Evolutionary conservation across 2,888 invertebrate genomes (phyloP).

Genomic region (Dasysyrphus tricinctus): DNA sequence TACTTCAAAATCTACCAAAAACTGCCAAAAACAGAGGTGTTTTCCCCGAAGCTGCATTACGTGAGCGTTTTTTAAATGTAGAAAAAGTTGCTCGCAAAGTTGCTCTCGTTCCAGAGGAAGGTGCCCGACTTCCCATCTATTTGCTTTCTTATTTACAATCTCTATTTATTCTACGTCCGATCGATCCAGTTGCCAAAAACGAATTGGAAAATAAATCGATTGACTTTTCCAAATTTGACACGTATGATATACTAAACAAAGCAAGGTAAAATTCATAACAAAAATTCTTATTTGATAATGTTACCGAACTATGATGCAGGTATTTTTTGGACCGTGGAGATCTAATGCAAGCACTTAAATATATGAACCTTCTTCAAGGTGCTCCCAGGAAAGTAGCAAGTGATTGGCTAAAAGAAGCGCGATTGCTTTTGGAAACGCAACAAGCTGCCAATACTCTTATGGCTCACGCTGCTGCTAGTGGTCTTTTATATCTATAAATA

Average conservation of each 20-base stretch:
- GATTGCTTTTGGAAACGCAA: slow-evolving; percentile 92
- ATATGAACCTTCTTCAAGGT: slow-evolving; percentile 94
- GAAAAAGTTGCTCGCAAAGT: slow-evolving; percentile 92
- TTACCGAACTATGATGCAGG: slow-evolving; percentile 83
- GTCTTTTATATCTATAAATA: slow-evolving; percentile 82
- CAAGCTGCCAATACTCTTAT: slow-evolving; percentile 95
- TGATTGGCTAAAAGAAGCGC: slow-evolving; percentile 94
- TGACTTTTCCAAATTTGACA: slow-evolving; percentile 90
- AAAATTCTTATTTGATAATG: not conserved
- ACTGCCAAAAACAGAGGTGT: slow-evolving; percentile 92
- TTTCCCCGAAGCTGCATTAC: slow-evolving; percentile 93
- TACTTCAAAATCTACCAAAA: slow-evolving; percentile 90
- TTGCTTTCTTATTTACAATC: slow-evolving; percentile 95
- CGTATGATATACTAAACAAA: slow-evolving; percentile 94
- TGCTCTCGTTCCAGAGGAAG: slow-evolving; percentile 93
- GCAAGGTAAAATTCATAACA: slow-evolving; percentile 88
- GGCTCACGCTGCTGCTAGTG: slow-evolving; percentile 93
- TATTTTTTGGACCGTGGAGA: slow-evolving; percentile 95
- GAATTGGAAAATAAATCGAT: slow-evolving; percentile 90
- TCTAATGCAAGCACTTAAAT: slow-evolving; percentile 92
- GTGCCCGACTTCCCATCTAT: slow-evolving; percentile 93
- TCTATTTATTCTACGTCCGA: slow-evolving; percentile 89
- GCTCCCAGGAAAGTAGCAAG: slow-evolving; percentile 92
- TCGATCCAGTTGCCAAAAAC: slow-evolving; percentile 88
- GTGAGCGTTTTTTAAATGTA: slow-evolving; percentile 92